Base-by-base conservation (phyloP, 1,140 invertebrate genomes). In the Cherax destructor region DNA sequence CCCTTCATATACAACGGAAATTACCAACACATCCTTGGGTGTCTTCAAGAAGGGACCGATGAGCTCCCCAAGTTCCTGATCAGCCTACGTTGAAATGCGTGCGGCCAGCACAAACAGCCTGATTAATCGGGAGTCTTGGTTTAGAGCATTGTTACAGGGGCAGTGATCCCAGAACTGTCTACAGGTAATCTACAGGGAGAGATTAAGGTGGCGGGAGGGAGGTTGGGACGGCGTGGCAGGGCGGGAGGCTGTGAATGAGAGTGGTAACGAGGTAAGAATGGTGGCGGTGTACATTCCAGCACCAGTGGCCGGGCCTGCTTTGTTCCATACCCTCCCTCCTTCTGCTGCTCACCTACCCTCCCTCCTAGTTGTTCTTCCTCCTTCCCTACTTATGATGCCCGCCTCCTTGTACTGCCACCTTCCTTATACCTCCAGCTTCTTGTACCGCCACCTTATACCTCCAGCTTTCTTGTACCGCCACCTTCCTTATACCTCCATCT, bases 251-350 rank as follows among this genome's bases (percentile, higher is more conserved):
- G 81, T 90, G 88, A 91, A 91, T 91, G 88, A 85, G 88, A 56
- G 88, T 16, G 88, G 83, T 91, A 91, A 91, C 88, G 83, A 91
- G 83, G 88, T 72, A 91, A 91, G 88, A 91, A 91, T 91, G 88
- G 88, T 77, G 30, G 56, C 56, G 81, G 83, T 91, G 88, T 91
- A 61, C 88, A 91, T 91, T 91, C 88, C 86, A 69, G 76, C 86
- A 41, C 77, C 77, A 80, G n/a, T 30, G 52, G 11, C 24, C 52
- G 77, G 50, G 86, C 77, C 21, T 41, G 76, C 76, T 79, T 88
- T 88, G 86, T 88, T 79, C 86, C 56, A 74, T 47, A 47, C 79
- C 59, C 79, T 77, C 74, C 72, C 41, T n/a, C 81, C 59, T n/a
- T 65, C 24, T 85, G 52, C 7, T 7, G 52, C 52, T 56, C 52